Conservation (phyloP, 2,888 invertebrate species). For the Terebella lapidaria region DNA sequence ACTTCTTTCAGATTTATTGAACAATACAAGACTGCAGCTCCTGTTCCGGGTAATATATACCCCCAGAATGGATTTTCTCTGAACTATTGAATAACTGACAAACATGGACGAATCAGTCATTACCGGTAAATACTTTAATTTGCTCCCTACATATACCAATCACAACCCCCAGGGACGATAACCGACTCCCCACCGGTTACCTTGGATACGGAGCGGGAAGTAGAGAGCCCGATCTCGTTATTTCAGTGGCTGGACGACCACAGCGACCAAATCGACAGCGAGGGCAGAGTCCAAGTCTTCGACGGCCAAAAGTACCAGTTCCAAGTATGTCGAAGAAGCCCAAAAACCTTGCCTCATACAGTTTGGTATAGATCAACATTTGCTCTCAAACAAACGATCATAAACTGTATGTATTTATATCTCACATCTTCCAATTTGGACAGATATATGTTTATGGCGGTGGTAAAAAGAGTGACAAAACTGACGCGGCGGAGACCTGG, state of each 20-base stretch:
- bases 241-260: slow-evolving; percentile 35
- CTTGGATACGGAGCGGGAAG: slow-evolving; percentile 12
- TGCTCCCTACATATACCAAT: too few species aligned
- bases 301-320: slow-evolving; percentile 35
- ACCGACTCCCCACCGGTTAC: neutral
- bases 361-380: too few species aligned
- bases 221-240: slow-evolving; percentile 37
- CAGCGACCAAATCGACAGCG: slow-evolving; percentile 28
- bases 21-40: slow-evolving; percentile 1
- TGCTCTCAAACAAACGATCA: too few species aligned
- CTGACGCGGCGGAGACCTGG: slow-evolving; percentile 38
- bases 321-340: slow-evolving; percentile 31
- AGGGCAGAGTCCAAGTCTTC: slow-evolving; percentile 34
- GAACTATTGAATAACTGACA: too few species aligned
- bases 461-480: slow-evolving; percentile 35
- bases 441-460: slow-evolving; percentile 42
- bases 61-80: too few species aligned
- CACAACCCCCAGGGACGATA: neutral
- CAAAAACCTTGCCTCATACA: too few species aligned
- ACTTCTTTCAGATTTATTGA: slow-evolving; percentile 1
- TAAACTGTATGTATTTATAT: too few species aligned
- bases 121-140: too few species aligned
- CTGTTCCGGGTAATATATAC: slow-evolving; percentile 4
- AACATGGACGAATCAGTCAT: too few species aligned
- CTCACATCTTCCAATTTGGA: too few species aligned